Conservation (phyloP, 2,113 vertebrate genomes). For the Carlito syrichta region DNA sequence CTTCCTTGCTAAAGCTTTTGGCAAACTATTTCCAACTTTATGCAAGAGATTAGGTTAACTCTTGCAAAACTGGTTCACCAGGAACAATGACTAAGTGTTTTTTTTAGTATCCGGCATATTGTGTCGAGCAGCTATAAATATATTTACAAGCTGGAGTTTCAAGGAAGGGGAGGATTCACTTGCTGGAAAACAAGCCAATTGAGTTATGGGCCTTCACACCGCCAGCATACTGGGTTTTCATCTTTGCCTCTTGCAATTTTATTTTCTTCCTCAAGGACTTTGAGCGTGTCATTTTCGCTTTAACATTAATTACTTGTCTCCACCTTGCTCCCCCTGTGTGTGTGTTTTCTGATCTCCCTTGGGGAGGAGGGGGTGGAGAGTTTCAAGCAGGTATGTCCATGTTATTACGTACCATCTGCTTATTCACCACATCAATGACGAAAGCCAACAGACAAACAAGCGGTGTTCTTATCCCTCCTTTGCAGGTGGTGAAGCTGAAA, state of each 20-base stretch:
- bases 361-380: not conserved
- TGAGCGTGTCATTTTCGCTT: not conserved
- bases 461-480: not conserved
- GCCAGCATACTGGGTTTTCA: not conserved
- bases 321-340: not conserved
- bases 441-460: not conserved
- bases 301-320: not conserved
- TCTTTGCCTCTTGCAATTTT: not conserved
- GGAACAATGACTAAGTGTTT: constrained; percentile 61
- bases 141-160: constrained; percentile 58
- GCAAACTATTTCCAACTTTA: constrained; percentile 14
- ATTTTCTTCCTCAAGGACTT: not conserved
- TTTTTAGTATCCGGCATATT: constrained; percentile 20
- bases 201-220: not conserved
- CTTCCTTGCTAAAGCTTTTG: not conserved
- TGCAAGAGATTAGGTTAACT: constrained; percentile 61
- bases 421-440: not conserved
- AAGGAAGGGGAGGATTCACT: constrained; percentile 34
- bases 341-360: not conserved
- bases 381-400: not conserved
- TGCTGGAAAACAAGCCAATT: constrained; percentile 10
- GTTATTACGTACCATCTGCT: not conserved
- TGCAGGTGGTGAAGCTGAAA: not conserved
- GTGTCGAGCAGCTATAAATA: constrained; percentile 57
- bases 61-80: constrained; percentile 72